Conservation (phyloP, 2,797 vertebrate species). For the Pelobates cultripes region DNA sequence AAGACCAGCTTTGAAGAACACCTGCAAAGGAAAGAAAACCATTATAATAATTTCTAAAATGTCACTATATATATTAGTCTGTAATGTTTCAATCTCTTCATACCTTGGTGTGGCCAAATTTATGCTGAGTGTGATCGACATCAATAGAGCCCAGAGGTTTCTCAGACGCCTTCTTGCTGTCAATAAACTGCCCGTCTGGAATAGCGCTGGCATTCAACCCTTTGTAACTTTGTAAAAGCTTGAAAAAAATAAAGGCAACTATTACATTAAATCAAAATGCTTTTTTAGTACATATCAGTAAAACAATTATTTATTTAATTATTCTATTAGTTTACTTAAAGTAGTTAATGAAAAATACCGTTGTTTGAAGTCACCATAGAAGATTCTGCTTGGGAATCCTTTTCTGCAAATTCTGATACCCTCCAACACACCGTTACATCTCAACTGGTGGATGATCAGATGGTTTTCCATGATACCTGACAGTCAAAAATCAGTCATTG, state of each 20-base stretch:
- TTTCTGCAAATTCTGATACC: slow-evolving; percentile 89
- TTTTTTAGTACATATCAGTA: background rate
- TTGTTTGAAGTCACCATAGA: slow-evolving; percentile 89
- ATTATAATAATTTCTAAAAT: background rate
- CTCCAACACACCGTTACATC: slow-evolving; percentile 88
- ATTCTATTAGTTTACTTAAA: background rate
- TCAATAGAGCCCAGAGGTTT: slow-evolving; percentile 65
- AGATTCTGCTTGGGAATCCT: slow-evolving; percentile 87
- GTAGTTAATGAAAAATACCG: slow-evolving; percentile 69
- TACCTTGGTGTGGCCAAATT: slow-evolving; percentile 71
- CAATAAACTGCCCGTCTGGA: slow-evolving; percentile 69
- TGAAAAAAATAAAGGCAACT: background rate
- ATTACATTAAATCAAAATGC: too few relatives aligned
- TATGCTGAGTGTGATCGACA: slow-evolving; percentile 68
- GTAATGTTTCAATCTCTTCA: background rate
- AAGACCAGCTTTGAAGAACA: slow-evolving; percentile 72
- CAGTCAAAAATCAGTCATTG: slow-evolving; percentile 1
- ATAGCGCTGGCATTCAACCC: slow-evolving; percentile 75
- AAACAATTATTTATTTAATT: background rate
- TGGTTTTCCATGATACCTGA: slow-evolving; percentile 88
- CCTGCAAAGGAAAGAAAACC: slow-evolving; percentile 53
- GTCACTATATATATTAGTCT: slow-evolving; percentile 42
- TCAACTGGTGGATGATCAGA: slow-evolving; percentile 88
- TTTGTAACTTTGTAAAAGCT: slow-evolving; percentile 66
- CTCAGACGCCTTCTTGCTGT: slow-evolving; percentile 75